phyloP scores from a whole-genome alignment of 64 coral and sea anemone species.

The Acropora yongei region DNA sequence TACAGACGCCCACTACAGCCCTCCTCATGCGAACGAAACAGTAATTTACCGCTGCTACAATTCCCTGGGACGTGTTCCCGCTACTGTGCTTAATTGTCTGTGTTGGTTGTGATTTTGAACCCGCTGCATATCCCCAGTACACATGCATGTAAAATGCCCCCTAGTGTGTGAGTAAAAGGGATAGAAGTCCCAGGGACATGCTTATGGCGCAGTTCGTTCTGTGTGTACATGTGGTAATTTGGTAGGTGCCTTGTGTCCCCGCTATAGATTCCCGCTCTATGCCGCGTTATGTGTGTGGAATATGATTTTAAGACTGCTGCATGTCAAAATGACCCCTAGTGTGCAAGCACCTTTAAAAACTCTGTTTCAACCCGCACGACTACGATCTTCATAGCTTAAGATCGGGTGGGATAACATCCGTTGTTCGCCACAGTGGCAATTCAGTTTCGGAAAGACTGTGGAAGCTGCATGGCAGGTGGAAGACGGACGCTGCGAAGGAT shows the following conservation, averaged over 20 bases:
- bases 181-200: slow-evolving; percentile 45
- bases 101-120: slow-evolving; percentile 46
- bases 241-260: slow-evolving; percentile 42
- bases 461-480: too few relatives aligned
- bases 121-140: not conserved
- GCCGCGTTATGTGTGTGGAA: slow-evolving; percentile 28
- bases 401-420: too few relatives aligned
- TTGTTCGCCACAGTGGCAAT: too few relatives aligned
- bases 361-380: too few relatives aligned
- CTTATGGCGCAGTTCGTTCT: slow-evolving; percentile 36
- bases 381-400: too few relatives aligned
- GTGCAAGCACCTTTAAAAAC: slow-evolving; percentile 24
- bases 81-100: not conserved
- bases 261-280: slow-evolving; percentile 40
- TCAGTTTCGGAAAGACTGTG: too few relatives aligned
- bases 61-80: slow-evolving; percentile 36
- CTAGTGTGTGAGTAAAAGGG: slow-evolving; percentile 37
- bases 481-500: too few relatives aligned
- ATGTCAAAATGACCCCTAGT: slow-evolving; percentile 33
- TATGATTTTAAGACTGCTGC: slow-evolving; percentile 35
- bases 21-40: slow-evolving; percentile 56
- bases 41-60: slow-evolving; percentile 47
- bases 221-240: slow-evolving; percentile 45
- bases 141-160: slow-evolving; percentile 41
- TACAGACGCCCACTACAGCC: slow-evolving; percentile 39